phyloP scores from a whole-genome alignment of 2,888 invertebrate species.

The Lissocephala sabroskyi region DNA sequence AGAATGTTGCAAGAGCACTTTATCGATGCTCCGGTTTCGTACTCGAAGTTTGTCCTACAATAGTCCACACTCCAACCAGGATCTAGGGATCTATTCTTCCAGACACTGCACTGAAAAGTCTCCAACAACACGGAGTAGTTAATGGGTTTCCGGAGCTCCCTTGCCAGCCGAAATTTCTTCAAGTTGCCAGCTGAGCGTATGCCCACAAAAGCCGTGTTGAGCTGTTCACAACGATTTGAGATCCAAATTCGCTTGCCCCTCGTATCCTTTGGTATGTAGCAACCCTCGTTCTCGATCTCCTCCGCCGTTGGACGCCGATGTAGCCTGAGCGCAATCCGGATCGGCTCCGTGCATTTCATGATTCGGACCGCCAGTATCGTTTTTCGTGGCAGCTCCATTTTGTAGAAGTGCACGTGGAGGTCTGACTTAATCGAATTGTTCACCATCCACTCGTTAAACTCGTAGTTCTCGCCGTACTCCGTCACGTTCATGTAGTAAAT shows the following conservation, averaged over 20 bases:
- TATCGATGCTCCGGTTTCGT: not conserved
- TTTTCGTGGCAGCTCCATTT: not conserved
- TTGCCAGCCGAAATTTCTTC: not conserved
- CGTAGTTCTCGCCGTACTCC: not conserved
- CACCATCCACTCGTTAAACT: conserved; percentile 1
- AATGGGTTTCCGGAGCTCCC: not conserved
- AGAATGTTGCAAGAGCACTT: conserved; percentile 16
- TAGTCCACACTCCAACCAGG: conserved; percentile 20
- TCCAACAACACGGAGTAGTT: conserved; percentile 25
- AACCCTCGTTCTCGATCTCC: not conserved
- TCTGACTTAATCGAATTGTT: not conserved
- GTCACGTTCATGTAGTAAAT: conserved; percentile 5
- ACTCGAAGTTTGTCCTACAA: conserved; percentile 15
- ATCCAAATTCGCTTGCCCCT: conserved; percentile 17
- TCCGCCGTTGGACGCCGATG: conserved; percentile 1
- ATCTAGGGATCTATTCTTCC: conserved; percentile 6
- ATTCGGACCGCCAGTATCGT: conserved; percentile 19
- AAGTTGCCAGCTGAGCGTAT: not conserved
- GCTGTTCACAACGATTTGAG: conserved; percentile 6
- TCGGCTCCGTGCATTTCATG: conserved; percentile 6
- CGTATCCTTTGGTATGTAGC: conserved; percentile 2
- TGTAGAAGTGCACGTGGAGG: conserved; percentile 14
- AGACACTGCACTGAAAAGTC: conserved; percentile 15
- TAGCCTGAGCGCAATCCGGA: conserved; percentile 8
- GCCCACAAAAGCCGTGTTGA: conserved; percentile 10